These are phyloP conservation scores for Amorpha juglandis DNA, from an alignment of 2,888 invertebrate genomes.

Conservation along the genomic window DNA sequence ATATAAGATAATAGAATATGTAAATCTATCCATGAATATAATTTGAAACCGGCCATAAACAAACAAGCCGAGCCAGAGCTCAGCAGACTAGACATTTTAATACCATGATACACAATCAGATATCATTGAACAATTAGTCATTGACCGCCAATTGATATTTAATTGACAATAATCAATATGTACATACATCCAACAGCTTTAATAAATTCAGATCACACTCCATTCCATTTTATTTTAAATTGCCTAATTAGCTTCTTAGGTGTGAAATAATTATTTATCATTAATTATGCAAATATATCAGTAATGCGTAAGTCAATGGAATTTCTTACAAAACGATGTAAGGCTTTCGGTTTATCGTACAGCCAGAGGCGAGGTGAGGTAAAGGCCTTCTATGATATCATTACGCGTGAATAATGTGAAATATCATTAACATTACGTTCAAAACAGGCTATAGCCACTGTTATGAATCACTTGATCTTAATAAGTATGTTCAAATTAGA, in stretches of 20 bases:
- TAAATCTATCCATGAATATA: no score
- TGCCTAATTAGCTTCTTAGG: not conserved
- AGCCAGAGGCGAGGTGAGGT: slow-evolving; percentile 18
- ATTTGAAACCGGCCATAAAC: no score
- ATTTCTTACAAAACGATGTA: slow-evolving; percentile 27
- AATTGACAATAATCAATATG: not conserved
- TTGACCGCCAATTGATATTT: not conserved
- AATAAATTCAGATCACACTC: not conserved
- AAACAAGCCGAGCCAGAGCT: no score
- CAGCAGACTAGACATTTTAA: not conserved
- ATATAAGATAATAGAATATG: no score
- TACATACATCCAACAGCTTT: not conserved
- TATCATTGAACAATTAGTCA: not conserved
- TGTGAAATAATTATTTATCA: slow-evolving; percentile 9
- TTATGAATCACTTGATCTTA: slow-evolving; percentile 18
- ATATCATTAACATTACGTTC: slow-evolving; percentile 10
- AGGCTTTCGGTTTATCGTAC: slow-evolving; percentile 5
- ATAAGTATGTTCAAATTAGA: not conserved
- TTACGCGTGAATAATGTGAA: slow-evolving; percentile 15
- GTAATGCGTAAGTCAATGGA: slow-evolving; percentile 18
- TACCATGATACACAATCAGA: not conserved
- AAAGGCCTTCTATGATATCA: slow-evolving; percentile 18
- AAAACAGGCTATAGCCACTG: slow-evolving; percentile 4
- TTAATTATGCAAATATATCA: slow-evolving; percentile 16
- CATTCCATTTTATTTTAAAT: not conserved